Evolutionary conservation across 2,888 invertebrate genomes (phyloP).

Genomic region (Trichogramma dendrolimi): DNA sequence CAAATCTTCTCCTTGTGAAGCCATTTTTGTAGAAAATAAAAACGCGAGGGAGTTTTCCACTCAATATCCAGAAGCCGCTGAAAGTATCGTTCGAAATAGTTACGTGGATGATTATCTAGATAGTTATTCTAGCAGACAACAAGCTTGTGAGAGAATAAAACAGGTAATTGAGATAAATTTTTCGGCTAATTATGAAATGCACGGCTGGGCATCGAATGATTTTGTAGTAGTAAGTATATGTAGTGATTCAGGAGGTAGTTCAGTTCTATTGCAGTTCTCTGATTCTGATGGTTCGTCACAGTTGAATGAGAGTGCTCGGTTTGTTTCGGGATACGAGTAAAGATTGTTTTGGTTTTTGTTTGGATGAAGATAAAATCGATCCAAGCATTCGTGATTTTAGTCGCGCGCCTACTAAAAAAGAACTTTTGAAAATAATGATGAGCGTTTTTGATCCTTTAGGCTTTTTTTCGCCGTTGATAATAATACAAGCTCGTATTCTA

Average conservation of each 20-base stretch:
- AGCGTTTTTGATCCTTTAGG: slow-evolving; percentile 3
- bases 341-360: neutral
- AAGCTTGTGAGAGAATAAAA: slow-evolving; percentile 24
- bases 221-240: no score
- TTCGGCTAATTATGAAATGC: neutral
- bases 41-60: slow-evolving; percentile 28
- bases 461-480: neutral
- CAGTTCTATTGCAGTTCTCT: no score
- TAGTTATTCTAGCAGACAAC: slow-evolving; percentile 23
- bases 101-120: slow-evolving; percentile 33
- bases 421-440: neutral
- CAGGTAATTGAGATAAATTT: slow-evolving; percentile 21
- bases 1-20: neutral
- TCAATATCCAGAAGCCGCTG: slow-evolving; percentile 29
- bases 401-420: neutral
- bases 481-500: neutral
- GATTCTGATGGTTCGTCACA: no score
- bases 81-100: slow-evolving; percentile 31
- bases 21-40: slow-evolving; percentile 31
- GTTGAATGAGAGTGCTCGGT: no score
- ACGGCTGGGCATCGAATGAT: neutral
- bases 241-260: no score
- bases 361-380: neutral
- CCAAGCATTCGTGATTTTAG: neutral
- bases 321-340: no score